Percentiles rank a stretch among this genome's conserved stretches.
phyloP scores from a whole-genome alignment of 1,140 invertebrate species.

The Panulirus ornatus region DNA sequence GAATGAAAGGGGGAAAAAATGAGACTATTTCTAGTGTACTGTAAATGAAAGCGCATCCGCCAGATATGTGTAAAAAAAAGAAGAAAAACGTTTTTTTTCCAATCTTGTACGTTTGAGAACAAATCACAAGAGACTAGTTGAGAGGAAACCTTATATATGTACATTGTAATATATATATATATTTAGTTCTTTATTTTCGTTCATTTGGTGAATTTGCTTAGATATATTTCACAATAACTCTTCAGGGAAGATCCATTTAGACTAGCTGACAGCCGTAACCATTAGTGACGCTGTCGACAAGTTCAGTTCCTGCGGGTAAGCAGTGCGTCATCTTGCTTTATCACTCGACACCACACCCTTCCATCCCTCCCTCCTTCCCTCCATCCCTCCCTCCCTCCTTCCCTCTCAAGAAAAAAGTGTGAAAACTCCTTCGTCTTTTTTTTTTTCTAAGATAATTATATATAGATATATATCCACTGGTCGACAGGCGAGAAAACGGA shows the following conservation, averaged over 20 bases:
- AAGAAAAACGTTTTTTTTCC: constrained; percentile 8
- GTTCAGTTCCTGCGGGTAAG: constrained; percentile 48
- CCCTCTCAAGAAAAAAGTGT: constrained; percentile 6
- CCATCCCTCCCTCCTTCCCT: no score
- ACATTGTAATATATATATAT: constrained; percentile 16
- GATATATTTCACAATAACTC: constrained; percentile 21
- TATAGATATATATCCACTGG: background rate
- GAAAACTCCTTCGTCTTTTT: no score
- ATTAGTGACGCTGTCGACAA: constrained; percentile 34
- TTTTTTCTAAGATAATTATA: no score
- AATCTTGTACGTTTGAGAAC: background rate
- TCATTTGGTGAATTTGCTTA: constrained; percentile 4
- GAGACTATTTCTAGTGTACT: background rate
- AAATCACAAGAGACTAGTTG: background rate
- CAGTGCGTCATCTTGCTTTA: constrained; percentile 18
- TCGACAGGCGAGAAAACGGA: constrained; percentile 14
- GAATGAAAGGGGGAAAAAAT: constrained; percentile 7
- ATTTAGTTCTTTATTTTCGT: constrained; percentile 10
- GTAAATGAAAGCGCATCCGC: background rate
- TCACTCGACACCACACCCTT: background rate
- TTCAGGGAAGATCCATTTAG: constrained; percentile 40
- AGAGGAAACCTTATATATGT: background rate
- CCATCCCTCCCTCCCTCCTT: no score
- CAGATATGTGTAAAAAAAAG: background rate
- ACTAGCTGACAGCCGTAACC: constrained; percentile 37